A percentile compares a stretch with the other conserved stretches of the same genome.
Evolutionary conservation across 2,888 invertebrate species (phyloP).

Genomic region (Tyria jacobaeae): DNA sequence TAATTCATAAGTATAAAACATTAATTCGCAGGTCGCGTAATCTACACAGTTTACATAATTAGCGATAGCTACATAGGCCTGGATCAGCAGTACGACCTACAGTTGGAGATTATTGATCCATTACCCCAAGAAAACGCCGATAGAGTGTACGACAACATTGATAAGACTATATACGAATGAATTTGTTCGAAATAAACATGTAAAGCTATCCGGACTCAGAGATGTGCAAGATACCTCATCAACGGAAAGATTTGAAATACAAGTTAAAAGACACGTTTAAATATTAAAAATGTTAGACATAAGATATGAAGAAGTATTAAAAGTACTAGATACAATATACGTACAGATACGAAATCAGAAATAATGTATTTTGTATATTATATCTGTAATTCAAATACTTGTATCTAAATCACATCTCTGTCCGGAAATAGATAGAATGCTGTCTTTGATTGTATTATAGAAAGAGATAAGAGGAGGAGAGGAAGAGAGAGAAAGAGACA

Average conservation of each 20-base stretch:
- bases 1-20: neutral
- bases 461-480: no score
- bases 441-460: neutral
- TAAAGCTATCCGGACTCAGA: neutral
- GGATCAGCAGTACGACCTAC: conserved; percentile 94
- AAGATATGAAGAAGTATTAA: no score
- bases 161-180: conserved; percentile 73
- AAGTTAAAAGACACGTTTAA: no score
- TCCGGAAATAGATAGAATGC: neutral
- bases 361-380: no score
- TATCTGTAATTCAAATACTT: no score
- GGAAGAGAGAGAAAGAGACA: no score
- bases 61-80: conserved; percentile 97
- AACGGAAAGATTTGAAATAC: no score
- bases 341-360: no score
- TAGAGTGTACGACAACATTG: conserved; percentile 65
- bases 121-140: conserved; percentile 69
- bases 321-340: no score
- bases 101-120: conserved; percentile 82
- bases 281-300: no score
- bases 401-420: no score
- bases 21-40: conserved; percentile 88
- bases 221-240: no score
- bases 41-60: conserved; percentile 93
- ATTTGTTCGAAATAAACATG: neutral